Percentiles rank a stretch among this genome's conserved stretches.
Evolutionary conservation across 2,113 vertebrate genomes (phyloP).

Genomic region (Sinocyclocheilus maitianheensis): DNA sequence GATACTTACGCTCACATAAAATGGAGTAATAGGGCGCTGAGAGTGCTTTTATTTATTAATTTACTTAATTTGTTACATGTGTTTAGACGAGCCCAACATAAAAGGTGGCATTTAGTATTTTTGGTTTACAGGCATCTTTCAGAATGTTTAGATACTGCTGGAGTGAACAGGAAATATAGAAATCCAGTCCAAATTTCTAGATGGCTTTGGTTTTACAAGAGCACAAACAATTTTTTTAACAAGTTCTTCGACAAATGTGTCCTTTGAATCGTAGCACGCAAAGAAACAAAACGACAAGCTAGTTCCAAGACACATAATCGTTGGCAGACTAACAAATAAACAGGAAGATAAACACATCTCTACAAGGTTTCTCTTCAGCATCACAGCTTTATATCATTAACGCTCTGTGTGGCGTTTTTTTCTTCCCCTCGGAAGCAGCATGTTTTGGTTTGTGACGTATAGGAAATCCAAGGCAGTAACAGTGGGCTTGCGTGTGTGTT

Average conservation of each 20-base stretch:
- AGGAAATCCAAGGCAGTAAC: constrained; percentile 27
- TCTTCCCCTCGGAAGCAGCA: not conserved
- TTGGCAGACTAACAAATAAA: constrained; percentile 20
- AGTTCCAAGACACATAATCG: not conserved
- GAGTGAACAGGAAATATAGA: constrained; percentile 12
- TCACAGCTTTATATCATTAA: constrained; percentile 34
- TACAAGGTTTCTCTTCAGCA: not conserved
- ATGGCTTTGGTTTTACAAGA: constrained; percentile 3
- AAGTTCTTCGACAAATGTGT: constrained; percentile 1
- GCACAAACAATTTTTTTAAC: not conserved
- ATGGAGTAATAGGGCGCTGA: constrained; percentile 11
- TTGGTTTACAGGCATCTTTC: constrained; percentile 35
- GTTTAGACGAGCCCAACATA: constrained; percentile 22
- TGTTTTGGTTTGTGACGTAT: constrained; percentile 40
- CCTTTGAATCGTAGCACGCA: not conserved
- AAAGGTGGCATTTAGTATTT: constrained; percentile 35
- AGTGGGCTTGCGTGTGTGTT: constrained; percentile 36
- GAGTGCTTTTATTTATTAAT: constrained; percentile 42
- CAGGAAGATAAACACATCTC: constrained; percentile 29
- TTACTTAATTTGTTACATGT: constrained; percentile 36
- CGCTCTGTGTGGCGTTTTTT: constrained; percentile 37
- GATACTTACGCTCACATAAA: constrained; percentile 35
- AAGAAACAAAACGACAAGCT: constrained; percentile 17
- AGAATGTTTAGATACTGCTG: constrained; percentile 1
- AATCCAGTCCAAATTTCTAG: constrained; percentile 22